Evolutionary conservation across 2,797 vertebrate species (phyloP).

Genomic region (Manis javanica): DNA sequence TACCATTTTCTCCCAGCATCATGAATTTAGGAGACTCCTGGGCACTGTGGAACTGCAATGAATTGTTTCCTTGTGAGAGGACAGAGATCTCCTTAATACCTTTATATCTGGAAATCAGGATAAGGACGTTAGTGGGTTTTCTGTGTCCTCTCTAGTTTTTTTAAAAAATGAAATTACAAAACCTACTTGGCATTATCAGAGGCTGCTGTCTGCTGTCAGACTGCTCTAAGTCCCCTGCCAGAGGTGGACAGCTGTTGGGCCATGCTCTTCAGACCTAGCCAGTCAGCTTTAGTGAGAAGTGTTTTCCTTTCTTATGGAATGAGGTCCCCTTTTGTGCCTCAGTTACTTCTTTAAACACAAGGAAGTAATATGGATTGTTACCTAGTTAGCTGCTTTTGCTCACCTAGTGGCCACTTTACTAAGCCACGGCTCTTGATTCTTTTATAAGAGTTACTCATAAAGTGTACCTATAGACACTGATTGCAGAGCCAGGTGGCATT

Average conservation of each 20-base stretch:
- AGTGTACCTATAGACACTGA: neutral
- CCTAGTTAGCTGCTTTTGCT: neutral
- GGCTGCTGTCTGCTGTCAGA: neutral
- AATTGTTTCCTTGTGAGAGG: neutral
- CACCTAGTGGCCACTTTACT: neutral
- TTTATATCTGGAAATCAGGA: neutral
- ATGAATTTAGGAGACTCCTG: neutral
- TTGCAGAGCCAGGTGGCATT: neutral
- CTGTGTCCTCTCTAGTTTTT: neutral
- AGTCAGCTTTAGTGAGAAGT: neutral
- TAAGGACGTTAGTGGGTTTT: neutral
- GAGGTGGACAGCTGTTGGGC: neutral
- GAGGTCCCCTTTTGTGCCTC: neutral
- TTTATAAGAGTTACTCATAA: neutral
- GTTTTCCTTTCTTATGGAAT: neutral
- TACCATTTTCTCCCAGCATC: neutral
- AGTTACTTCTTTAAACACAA: conserved; percentile 13
- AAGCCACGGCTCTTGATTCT: neutral
- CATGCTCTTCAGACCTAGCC: neutral
- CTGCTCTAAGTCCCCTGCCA: neutral
- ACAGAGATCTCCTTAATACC: neutral
- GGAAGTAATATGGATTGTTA: neutral
- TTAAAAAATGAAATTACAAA: conserved; percentile 15
- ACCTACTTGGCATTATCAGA: neutral
- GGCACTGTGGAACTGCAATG: neutral